These are phyloP conservation scores for Nebria brevicollis DNA, from an alignment of 2,888 invertebrate species.

Conservation along the genomic window DNA sequence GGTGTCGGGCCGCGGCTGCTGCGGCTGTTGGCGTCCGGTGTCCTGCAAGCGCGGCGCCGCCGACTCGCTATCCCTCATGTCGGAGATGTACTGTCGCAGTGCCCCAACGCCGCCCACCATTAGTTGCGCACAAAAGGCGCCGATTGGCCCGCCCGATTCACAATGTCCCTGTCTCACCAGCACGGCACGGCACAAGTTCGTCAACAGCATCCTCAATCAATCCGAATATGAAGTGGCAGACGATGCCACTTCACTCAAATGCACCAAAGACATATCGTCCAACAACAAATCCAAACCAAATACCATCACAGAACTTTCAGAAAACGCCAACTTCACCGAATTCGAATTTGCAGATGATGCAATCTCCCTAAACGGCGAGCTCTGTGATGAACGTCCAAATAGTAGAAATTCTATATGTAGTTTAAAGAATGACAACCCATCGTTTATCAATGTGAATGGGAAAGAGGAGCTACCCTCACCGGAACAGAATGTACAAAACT, in stretches of 20 bases:
- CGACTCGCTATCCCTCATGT: conserved; percentile 64
- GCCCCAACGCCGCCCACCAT: conserved; percentile 54
- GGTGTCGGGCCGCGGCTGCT: conserved; percentile 54
- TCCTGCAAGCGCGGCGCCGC: conserved; percentile 55
- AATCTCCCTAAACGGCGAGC: conserved; percentile 59
- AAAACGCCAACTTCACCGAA: conserved; percentile 56
- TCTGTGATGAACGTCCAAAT: conserved; percentile 56
- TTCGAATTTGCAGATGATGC: conserved; percentile 63
- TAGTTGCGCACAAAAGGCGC: conserved; percentile 59
- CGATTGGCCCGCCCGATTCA: conserved; percentile 59
- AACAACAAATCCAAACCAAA: conserved; percentile 48
- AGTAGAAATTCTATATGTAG: conserved; percentile 55
- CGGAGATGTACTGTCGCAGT: conserved; percentile 69
- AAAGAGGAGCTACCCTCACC: conserved; percentile 70
- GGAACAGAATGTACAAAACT: conserved; percentile 52
- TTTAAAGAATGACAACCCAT: conserved; percentile 63
- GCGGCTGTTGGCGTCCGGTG: conserved; percentile 58
- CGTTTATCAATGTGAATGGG: conserved; percentile 71
- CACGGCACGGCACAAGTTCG: conserved; percentile 52
- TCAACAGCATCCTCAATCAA: conserved; percentile 56
- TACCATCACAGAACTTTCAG: conserved; percentile 41
- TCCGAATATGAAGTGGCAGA: conserved; percentile 69
- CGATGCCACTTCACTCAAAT: conserved; percentile 64
- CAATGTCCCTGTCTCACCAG: conserved; percentile 55
- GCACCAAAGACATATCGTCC: conserved; percentile 49